Evolutionary conservation across 1,140 invertebrate genomes (phyloP), one percentile per base, ranked within the genome.

Genomic region (Anastrepha ludens): DNA sequence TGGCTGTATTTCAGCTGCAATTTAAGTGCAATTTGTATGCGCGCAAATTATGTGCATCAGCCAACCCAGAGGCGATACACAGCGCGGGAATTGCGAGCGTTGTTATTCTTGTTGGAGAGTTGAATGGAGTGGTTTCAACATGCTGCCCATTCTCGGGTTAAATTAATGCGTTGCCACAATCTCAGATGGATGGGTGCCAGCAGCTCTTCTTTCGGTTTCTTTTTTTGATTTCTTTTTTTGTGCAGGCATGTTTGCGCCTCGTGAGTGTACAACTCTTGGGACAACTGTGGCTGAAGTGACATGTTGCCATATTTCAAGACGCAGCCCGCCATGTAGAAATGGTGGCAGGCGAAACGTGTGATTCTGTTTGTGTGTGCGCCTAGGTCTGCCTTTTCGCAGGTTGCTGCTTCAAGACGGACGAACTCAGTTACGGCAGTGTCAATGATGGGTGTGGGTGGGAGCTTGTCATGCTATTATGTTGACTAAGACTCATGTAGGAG

Each of bases 11-110:
- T 74, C 41, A 74, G 41, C 41, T 47, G 67, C 67, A 74, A 74
- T 74, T 74, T 74, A 74, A 74, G 67, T 74, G 67, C 67, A 74
- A 47, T 74, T 74, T 74, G 13, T 47, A 74, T 74, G 67, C 67
- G 67, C 41, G 44, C 67, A 74, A 67, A 44, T 74, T 74, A 41
- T 74, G 41, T 74, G 67, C 17, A 74, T 17, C 41, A 74, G 15
- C 41, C 41, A 74, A 74, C 39, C 11, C 41, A 44, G 41, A 13
- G 39, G 44, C 67, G 29, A 11, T 41, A 17, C 44, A 44, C 6
- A n/a, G 67, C 7, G 50, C 41, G 67, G 41, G 39, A n/a, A 41
- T 74, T 55, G 50, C 11, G 6, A 11, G 50, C 50, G 50, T 55
- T 55, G 50, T 55, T 55, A 11, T 55, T 8, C 11, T 55, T 55